These are phyloP conservation scores for Carapus acus DNA, from an alignment of 2,797 vertebrate genomes.

Conservation along the genomic window DNA sequence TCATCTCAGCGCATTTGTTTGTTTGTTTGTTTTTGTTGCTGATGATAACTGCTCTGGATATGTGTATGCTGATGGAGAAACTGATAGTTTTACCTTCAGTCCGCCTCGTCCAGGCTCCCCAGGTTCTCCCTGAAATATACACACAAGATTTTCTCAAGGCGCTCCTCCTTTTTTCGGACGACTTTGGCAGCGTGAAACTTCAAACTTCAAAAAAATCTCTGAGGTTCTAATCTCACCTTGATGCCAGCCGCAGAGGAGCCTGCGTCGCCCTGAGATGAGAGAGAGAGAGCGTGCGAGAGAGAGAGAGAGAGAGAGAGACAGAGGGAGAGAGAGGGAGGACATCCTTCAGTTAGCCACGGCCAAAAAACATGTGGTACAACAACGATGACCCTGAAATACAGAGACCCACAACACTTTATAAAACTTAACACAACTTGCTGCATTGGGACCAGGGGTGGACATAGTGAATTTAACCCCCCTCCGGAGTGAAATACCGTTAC, in stretches of 20 bases:
- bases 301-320: neutral
- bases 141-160: slow-evolving; percentile 19
- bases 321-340: slow-evolving; percentile 5
- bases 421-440: no score
- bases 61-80: neutral
- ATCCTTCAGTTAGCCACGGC: no score
- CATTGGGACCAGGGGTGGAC: no score
- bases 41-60: neutral
- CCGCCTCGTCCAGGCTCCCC: slow-evolving; percentile 90
- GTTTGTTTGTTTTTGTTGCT: no score
- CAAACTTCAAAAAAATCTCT: no score
- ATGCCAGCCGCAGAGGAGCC: slow-evolving; percentile 97
- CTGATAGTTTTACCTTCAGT: slow-evolving; percentile 80
- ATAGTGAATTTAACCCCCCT: no score
- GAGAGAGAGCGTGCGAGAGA: neutral
- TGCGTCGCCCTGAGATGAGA: slow-evolving; percentile 81
- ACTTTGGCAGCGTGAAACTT: neutral
- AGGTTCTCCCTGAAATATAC: slow-evolving; percentile 85
- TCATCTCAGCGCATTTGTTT: no score
- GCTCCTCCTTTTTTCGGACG: neutral
- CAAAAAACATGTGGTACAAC: no score
- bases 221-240: slow-evolving; percentile 78
- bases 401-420: no score
- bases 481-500: no score
- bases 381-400: no score